These are phyloP conservation scores for Leuciscus waleckii DNA, from an alignment of 2,797 vertebrate genomes.

Conservation along the genomic window DNA sequence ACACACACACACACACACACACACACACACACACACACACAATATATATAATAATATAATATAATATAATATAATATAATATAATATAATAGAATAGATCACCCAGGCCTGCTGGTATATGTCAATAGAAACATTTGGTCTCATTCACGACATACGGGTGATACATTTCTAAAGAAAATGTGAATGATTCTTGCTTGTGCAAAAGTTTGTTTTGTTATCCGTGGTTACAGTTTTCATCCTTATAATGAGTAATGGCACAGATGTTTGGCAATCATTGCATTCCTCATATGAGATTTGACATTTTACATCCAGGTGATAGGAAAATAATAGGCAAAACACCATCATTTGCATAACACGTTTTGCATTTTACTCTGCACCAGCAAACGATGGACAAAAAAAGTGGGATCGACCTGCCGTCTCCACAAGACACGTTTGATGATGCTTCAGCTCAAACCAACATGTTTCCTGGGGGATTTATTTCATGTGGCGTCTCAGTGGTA, in stretches of 20 bases:
- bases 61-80: too few relatives aligned
- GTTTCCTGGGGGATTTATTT: constrained; percentile 8
- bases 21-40: too few relatives aligned
- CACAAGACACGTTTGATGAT: background rate
- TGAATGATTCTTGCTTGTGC: background rate
- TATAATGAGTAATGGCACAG: background rate
- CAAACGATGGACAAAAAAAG: background rate
- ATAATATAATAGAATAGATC: too few relatives aligned
- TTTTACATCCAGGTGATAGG: background rate
- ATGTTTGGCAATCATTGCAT: background rate
- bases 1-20: too few relatives aligned
- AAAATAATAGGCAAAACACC: background rate
- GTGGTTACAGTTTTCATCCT: background rate
- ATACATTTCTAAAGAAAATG: background rate
- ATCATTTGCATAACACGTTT: constrained; percentile 4
- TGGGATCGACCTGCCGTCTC: background rate
- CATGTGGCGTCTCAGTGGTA: background rate
- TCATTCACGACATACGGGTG: too few relatives aligned
- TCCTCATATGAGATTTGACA: constrained; percentile 22
- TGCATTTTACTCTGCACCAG: background rate
- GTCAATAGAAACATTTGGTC: too few relatives aligned
- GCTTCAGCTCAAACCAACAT: background rate
- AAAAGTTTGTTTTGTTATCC: background rate
- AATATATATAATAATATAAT: too few relatives aligned
- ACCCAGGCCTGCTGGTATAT: too few relatives aligned